Evolutionary conservation across 1,140 invertebrate species (phyloP).

Genomic region (Euura saliciscinereae): DNA sequence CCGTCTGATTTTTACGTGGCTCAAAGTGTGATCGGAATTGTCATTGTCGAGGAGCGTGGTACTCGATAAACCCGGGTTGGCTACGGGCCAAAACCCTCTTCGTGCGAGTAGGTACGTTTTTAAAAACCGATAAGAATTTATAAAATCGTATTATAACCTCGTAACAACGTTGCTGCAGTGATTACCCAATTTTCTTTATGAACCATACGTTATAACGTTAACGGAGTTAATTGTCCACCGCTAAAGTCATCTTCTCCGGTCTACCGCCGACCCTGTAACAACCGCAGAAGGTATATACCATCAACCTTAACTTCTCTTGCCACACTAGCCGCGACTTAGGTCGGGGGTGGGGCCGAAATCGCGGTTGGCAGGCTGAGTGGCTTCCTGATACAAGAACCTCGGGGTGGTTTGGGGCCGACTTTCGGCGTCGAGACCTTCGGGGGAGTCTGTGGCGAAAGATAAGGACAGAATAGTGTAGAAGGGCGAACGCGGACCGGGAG

Average conservation of each 20-base stretch:
- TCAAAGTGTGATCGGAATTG: no score
- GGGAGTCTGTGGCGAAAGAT: conserved; percentile 51
- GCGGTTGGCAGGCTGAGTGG: conserved; percentile 33
- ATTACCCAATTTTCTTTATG: no score
- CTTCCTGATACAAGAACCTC: conserved; percentile 44
- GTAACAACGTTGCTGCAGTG: no score
- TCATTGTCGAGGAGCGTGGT: no score
- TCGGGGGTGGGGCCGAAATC: conserved; percentile 24
- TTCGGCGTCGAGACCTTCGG: conserved; percentile 24
- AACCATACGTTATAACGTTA: conserved; percentile 25
- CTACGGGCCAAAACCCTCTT: no score
- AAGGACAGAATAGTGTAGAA: conserved; percentile 39
- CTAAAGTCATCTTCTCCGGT: not conserved
- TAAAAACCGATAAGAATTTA: no score
- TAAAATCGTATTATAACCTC: no score
- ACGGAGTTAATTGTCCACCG: conserved; percentile 25
- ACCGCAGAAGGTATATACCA: no score
- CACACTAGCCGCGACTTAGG: conserved; percentile 13
- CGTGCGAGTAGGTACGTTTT: no score
- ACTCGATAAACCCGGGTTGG: no score
- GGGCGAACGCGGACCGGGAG: conserved; percentile 26
- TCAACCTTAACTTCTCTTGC: not conserved
- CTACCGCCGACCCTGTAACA: not conserved
- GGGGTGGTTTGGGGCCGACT: conserved; percentile 44
- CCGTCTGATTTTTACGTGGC: no score